A percentile compares a stretch with the other conserved stretches of the same genome.
phyloP scores from a whole-genome alignment of 2,113 vertebrate genomes.

The Antigone vipio region DNA sequence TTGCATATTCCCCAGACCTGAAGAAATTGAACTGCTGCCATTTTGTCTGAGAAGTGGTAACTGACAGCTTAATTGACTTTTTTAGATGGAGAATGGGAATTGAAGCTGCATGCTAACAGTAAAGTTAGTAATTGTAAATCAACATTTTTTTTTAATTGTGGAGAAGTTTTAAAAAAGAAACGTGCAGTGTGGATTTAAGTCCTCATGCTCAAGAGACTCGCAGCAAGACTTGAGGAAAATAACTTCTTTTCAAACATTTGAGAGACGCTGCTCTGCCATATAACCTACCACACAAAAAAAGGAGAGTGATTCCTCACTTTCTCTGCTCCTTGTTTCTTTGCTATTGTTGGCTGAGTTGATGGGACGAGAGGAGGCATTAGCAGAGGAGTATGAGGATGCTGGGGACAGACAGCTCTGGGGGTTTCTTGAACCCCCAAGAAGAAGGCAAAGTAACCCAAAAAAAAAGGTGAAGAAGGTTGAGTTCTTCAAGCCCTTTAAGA shows the following conservation, averaged over 20 bases:
- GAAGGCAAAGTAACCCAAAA: background rate
- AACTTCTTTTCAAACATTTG: background rate
- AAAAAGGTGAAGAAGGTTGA: background rate
- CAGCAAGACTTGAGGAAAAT: background rate
- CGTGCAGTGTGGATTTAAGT: background rate
- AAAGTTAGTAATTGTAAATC: slow-evolving; percentile 49
- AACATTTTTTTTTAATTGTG: background rate
- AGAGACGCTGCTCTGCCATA: background rate
- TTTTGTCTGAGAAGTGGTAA: slow-evolving; percentile 57
- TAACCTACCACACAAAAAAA: background rate
- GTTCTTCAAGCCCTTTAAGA: background rate
- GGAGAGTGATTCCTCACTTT: background rate
- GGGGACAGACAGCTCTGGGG: background rate
- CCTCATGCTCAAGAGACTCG: background rate
- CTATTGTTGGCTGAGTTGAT: background rate
- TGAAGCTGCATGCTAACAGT: slow-evolving; percentile 7
- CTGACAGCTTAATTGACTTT: slow-evolving; percentile 58
- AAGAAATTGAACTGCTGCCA: slow-evolving; percentile 62
- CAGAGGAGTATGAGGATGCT: background rate
- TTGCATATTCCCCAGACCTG: slow-evolving; percentile 51
- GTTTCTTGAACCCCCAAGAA: background rate
- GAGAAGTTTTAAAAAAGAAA: slow-evolving; percentile 17
- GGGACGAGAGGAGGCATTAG: background rate
- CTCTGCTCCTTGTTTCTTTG: background rate
- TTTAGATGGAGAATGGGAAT: slow-evolving; percentile 59